Evolutionary conservation across 2,113 vertebrate species (phyloP).

Genomic region (Coptodon bakossiorum): DNA sequence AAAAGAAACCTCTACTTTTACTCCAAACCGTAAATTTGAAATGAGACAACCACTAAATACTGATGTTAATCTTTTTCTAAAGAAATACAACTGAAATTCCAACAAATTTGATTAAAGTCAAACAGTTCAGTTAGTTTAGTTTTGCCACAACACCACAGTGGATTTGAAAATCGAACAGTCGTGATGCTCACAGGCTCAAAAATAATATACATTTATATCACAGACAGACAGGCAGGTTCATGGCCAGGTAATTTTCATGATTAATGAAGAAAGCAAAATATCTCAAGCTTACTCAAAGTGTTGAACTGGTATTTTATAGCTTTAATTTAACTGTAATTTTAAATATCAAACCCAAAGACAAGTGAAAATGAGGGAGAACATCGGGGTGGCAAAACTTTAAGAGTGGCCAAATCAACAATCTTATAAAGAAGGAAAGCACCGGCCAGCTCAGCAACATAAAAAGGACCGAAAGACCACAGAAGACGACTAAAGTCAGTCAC

Average conservation of each 20-base stretch:
- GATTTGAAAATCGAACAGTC: neutral
- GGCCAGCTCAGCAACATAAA: neutral
- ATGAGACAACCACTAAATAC: no score
- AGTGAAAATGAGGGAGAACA: neutral
- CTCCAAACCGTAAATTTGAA: no score
- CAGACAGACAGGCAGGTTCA: neutral
- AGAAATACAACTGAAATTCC: neutral
- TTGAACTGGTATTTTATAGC: neutral
- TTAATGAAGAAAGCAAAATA: neutral
- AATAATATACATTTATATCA: neutral
- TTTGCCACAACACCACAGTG: neutral
- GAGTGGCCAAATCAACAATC: neutral
- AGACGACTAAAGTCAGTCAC: neutral
- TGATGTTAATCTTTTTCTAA: neutral
- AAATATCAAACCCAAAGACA: neutral
- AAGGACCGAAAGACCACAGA: neutral
- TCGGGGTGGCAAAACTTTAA: accelerated
- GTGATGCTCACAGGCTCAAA: neutral
- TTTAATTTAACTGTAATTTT: neutral
- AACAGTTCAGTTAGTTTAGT: neutral
- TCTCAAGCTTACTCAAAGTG: neutral
- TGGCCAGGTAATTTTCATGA: neutral
- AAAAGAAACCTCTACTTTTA: neutral
- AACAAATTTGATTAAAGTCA: neutral
- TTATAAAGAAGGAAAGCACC: neutral